phyloP scores from a whole-genome alignment of 2,113 vertebrate genomes.

The Psophia crepitans region DNA sequence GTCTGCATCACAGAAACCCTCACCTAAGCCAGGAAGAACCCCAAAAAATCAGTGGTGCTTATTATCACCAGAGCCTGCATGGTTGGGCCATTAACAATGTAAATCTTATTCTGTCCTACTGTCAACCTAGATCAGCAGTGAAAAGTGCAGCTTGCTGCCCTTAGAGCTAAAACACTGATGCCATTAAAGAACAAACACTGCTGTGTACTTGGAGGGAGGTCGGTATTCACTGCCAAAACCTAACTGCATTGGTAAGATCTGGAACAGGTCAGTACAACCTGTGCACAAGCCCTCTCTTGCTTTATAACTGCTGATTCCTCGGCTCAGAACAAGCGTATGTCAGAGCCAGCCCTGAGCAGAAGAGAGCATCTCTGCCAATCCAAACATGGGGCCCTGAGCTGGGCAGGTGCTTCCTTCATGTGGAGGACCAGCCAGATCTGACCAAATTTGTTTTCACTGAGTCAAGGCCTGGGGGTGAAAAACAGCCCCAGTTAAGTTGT shows the following conservation, averaged over 20 bases:
- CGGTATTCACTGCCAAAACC: not conserved
- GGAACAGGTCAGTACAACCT: conserved; percentile 10
- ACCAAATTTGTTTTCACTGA: conserved; percentile 23
- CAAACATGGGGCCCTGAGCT: not conserved
- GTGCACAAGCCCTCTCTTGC: not conserved
- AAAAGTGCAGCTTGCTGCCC: not conserved
- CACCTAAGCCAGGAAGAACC: not conserved
- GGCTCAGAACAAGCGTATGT: not conserved
- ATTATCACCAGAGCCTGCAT: not conserved
- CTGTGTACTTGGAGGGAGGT: not conserved
- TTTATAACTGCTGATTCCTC: not conserved
- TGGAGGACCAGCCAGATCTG: not conserved
- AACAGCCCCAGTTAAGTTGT: not conserved
- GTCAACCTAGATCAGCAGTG: not conserved
- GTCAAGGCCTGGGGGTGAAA: conserved; percentile 3
- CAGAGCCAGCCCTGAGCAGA: not conserved
- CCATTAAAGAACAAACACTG: conserved; percentile 3
- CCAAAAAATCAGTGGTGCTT: not conserved
- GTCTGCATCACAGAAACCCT: not conserved
- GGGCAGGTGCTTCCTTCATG: conserved; percentile 4
- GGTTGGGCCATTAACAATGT: not conserved
- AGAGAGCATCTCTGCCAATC: not conserved
- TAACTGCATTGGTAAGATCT: not conserved
- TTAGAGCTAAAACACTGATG: not conserved
- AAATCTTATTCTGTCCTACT: not conserved